These are phyloP conservation scores for Chironomus riparius DNA, from an alignment of 2,888 invertebrate genomes.

Conservation along the genomic window DNA sequence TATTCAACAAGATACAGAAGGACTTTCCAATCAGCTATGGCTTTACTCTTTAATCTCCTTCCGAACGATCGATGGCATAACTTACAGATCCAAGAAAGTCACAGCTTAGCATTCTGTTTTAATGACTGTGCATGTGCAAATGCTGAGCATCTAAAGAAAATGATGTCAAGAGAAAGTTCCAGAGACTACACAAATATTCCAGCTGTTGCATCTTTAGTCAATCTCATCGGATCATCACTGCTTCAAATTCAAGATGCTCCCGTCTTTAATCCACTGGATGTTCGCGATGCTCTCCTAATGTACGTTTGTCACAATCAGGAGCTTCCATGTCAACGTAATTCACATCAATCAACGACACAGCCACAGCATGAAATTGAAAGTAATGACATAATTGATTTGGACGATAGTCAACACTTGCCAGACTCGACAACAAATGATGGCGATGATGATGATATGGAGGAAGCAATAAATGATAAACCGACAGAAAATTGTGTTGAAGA, in stretches of 20 bases:
- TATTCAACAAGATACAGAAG: slow-evolving; percentile 79
- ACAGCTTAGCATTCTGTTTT: slow-evolving; percentile 77
- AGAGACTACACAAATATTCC: slow-evolving; percentile 63
- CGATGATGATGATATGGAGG: slow-evolving; percentile 33
- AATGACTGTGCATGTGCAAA: slow-evolving; percentile 67
- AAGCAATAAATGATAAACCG: slow-evolving; percentile 33
- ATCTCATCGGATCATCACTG: slow-evolving; percentile 53
- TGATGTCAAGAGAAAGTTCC: slow-evolving; percentile 46
- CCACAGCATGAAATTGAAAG: slow-evolving; percentile 31
- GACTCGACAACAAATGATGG: slow-evolving; percentile 30
- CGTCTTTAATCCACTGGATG: slow-evolving; percentile 52
- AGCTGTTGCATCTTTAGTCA: slow-evolving; percentile 60
- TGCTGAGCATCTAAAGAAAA: slow-evolving; percentile 46
- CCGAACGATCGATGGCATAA: slow-evolving; percentile 56
- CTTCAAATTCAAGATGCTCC: slow-evolving; percentile 53
- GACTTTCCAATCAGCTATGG: slow-evolving; percentile 84
- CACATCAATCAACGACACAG: slow-evolving; percentile 16
- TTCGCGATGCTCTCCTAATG: slow-evolving; percentile 69
- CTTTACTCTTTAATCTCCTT: slow-evolving; percentile 63
- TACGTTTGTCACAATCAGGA: slow-evolving; percentile 77
- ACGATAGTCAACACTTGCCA: background rate
- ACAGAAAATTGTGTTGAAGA: slow-evolving; percentile 51
- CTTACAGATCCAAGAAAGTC: slow-evolving; percentile 62
- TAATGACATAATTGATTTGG: slow-evolving; percentile 22
- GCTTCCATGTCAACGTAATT: slow-evolving; percentile 56